Conservation (phyloP, 2,888 invertebrate species). For the Pyrochroa serraticornis region DNA sequence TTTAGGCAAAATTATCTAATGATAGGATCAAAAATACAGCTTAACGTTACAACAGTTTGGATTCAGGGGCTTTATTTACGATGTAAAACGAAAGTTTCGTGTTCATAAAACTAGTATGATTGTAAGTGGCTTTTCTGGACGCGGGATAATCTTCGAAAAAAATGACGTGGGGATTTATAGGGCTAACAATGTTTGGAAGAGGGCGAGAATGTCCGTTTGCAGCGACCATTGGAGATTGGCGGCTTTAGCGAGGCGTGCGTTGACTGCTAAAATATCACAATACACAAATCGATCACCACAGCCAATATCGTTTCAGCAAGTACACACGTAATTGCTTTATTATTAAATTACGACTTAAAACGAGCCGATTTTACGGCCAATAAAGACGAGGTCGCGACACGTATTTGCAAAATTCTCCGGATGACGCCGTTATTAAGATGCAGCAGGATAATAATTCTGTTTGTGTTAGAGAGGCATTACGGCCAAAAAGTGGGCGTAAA, state of each 20-base stretch:
- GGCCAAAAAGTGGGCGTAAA: conserved; percentile 34
- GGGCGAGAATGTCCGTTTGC: conserved; percentile 47
- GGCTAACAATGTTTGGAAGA: conserved; percentile 54
- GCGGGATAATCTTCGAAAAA: conserved; percentile 50
- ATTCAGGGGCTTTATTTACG: conserved; percentile 10
- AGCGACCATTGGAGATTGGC: conserved; percentile 55
- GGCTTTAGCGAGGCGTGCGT: conserved; percentile 47
- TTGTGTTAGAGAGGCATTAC: conserved; percentile 22
- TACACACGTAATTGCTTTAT: conserved; percentile 9
- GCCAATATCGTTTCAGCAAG: conserved; percentile 10
- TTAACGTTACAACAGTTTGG: not conserved
- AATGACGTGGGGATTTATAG: conserved; percentile 54
- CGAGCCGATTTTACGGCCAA: conserved; percentile 14
- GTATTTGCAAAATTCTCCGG: conserved; percentile 18
- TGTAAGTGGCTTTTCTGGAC: conserved; percentile 57
- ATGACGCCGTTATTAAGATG: conserved; percentile 15
- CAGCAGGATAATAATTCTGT: conserved; percentile 26
- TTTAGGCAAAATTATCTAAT: too few species aligned
- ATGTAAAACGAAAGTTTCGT: conserved; percentile 25
- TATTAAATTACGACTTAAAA: conserved; percentile 8
- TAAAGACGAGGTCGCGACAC: conserved; percentile 10
- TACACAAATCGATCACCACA: conserved; percentile 24
- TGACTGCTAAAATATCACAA: conserved; percentile 25
- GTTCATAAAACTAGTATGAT: conserved; percentile 57
- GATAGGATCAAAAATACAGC: not conserved